Evolutionary conservation across 2,113 vertebrate genomes (phyloP).

Genomic region (Craseonycteris thonglongyai): DNA sequence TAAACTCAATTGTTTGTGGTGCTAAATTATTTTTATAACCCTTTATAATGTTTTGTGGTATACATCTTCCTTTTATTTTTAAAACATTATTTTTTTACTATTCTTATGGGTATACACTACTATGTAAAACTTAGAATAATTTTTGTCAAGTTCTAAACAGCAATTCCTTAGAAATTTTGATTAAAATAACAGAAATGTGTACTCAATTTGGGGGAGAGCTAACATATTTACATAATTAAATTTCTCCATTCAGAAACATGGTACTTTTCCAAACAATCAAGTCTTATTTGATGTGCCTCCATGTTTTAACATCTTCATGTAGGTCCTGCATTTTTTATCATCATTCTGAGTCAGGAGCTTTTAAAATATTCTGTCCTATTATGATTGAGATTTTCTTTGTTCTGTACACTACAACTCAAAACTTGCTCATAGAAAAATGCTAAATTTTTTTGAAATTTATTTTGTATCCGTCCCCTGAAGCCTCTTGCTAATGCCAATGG

Average conservation of each 20-base stretch:
- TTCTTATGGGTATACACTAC: not conserved
- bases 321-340: not conserved
- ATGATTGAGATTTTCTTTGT: slow-evolving; percentile 28
- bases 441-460: slow-evolving; percentile 2
- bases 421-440: not conserved
- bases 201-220: not conserved
- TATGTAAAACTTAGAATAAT: not conserved
- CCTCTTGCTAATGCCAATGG: not conserved
- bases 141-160: slow-evolving; percentile 36
- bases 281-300: not conserved
- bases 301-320: not conserved
- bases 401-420: slow-evolving; percentile 15
- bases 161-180: not conserved
- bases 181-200: not conserved
- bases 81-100: not conserved
- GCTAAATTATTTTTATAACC: slow-evolving; percentile 40
- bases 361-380: slow-evolving; percentile 14
- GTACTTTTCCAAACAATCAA: not conserved
- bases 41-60: slow-evolving; percentile 8
- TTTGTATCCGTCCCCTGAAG: slow-evolving; percentile 4
- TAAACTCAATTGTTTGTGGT: slow-evolving; percentile 15
- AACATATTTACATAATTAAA: not conserved
- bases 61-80: slow-evolving; percentile 30
- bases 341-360: not conserved
- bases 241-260: not conserved